Evolutionary conservation across 2,888 invertebrate species (phyloP), one percentile per base, ranked within the genome.

Genomic region (Parelbella ahira): DNA sequence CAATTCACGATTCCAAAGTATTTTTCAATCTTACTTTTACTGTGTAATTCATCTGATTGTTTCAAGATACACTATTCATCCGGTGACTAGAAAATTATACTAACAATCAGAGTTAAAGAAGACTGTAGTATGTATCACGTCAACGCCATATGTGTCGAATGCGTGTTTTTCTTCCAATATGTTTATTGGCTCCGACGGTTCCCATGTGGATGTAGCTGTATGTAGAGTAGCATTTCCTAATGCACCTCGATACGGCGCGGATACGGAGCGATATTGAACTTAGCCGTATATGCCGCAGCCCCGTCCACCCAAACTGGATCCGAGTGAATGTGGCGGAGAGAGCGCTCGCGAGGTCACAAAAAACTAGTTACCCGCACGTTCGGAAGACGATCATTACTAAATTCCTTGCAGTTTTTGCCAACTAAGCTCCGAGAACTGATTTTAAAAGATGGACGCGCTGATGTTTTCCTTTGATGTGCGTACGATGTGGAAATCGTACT

Each of bases 341-440:
- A 56, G 50, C 47, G 36, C 45, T 39, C 38, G 47, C 41, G 27
- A 34, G 19, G 7, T 41, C 39, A 43, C 44, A 66, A 77, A 79
- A 75, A 72, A 69, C 70, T 69, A 68, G 78, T 71, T 64, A 64
- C 63, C 36, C 29, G 49, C 27, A 39, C 51, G 68, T 71, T 75
- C 71, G 69, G 77, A 72, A 75, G 72, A 68, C 68, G 71, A 64
- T 72, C 75, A 73, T 81, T 81, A 81, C 72, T 63, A 75, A 74
- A 79, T 77, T 75, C 75, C 60, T 51, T 54, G 59, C 62, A 62
- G 68, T 75, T 81, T 78, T 81, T 76, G 63, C 58, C 48, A 33
- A 46, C 45, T 56, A 51, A 53, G 55, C 61, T 72, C 73, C 66
- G 51, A 57, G 75, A 66, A 68, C 62, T 54, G 52, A 68, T 69